Evolutionary conservation across 1,140 invertebrate species (phyloP), one percentile per base, ranked within the genome.

Genomic region (Pogonus chalceus): DNA sequence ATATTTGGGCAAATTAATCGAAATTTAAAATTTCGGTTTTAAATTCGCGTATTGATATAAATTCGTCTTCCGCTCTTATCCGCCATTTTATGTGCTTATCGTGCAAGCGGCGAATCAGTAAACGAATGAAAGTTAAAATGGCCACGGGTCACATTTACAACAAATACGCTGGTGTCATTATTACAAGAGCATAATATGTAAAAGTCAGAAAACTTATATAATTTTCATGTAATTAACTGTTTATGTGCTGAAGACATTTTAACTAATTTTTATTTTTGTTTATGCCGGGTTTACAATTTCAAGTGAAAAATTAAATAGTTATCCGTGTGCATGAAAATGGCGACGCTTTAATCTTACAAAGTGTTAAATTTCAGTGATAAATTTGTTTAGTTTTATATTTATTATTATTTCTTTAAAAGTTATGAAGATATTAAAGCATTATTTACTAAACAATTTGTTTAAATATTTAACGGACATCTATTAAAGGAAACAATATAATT

Each of bases 71-170:
- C 37, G 37, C 3, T 18, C 7, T 31, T 31, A n/a, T n/a, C n/a
- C 37, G 37, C 37, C 37, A 43, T 43, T 18, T 43, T 31, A 35
- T 35, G 26, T 43, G 4, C 12, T 16, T 43, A n/a, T n/a, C n/a
- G n/a, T n/a, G n/a, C n/a, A n/a, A n/a, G n/a, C n/a, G 50, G 26
- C 37, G 3, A 43, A 7, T 22, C 23, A 35, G 51, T 12, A 39
- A 31, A 16, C 23, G 24, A 47, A 35, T 53, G 20, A 20, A 53
- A 46, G 24, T 48, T 53, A 24, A 35, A 53, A 53, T 48, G 37
- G 37, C 37, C 18, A 16, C 18, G 7, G 37, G 37, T 16, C 37
- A 43, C 37, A 43, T 43, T 43, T 43, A 9, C 18, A 10, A 43
- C 18, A 43, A 43, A 43, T 16, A 43, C 9, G 37, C 7, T 43